Evolutionary conservation across 2,797 vertebrate species (phyloP).

Genomic region (Parotocinclus haroldoi): DNA sequence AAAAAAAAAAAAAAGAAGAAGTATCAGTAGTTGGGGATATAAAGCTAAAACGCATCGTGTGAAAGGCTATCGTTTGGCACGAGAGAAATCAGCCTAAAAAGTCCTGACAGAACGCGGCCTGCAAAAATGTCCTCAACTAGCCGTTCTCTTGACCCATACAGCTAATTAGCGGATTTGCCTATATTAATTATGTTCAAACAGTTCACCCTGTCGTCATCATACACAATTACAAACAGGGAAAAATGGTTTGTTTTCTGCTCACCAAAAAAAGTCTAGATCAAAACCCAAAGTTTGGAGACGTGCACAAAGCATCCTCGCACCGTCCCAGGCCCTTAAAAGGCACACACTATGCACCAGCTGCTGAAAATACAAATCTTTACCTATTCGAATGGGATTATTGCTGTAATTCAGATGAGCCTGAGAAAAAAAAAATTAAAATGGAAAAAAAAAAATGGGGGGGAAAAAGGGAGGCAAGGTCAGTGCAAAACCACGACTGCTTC

Average conservation of each 20-base stretch:
- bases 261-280: slow-evolving; percentile 35
- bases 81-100: neutral
- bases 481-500: neutral
- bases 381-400: slow-evolving; percentile 58
- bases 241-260: slow-evolving; percentile 30
- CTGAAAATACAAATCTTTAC: slow-evolving; percentile 24
- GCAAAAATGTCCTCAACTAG: too few species aligned
- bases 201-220: slow-evolving; percentile 22
- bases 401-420: slow-evolving; percentile 55
- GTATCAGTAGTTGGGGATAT: slow-evolving; percentile 5
- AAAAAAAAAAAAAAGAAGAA: neutral
- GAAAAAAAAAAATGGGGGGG: neutral
- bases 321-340: slow-evolving; percentile 23
- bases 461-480: neutral
- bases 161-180: slow-evolving; percentile 16
- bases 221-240: slow-evolving; percentile 44
- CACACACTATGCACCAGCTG: neutral
- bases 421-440: neutral
- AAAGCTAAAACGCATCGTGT: slow-evolving; percentile 17
- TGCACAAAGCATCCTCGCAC: slow-evolving; percentile 26
- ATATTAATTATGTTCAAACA: slow-evolving; percentile 16
- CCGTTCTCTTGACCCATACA: slow-evolving; percentile 6
- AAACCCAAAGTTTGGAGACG: slow-evolving; percentile 38
- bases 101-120: too few species aligned
- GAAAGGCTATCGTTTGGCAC: slow-evolving; percentile 33